A percentile compares a stretch with the other conserved stretches of the same genome.
phyloP scores from a whole-genome alignment of 1,140 invertebrate genomes.

The Coelopa frigida region DNA sequence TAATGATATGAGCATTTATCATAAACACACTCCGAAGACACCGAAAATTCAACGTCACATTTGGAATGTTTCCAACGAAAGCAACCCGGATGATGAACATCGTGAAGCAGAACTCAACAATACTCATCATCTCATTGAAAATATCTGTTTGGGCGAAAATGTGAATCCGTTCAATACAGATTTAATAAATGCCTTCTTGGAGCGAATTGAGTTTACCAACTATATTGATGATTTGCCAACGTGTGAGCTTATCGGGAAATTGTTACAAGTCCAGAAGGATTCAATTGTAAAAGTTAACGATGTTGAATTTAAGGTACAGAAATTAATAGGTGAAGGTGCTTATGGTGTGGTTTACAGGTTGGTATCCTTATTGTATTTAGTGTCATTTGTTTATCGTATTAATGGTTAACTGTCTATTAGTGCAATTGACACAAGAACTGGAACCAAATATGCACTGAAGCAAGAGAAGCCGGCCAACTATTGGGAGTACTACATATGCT shows the following conservation, averaged over 20 bases:
- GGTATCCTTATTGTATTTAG: slow-evolving; percentile 14
- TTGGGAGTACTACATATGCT: slow-evolving; percentile 75
- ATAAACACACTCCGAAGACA: slow-evolving; percentile 28
- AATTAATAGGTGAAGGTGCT: slow-evolving; percentile 66
- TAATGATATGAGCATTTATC: slow-evolving; percentile 33
- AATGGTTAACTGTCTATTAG: slow-evolving; percentile 10
- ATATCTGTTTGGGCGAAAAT: slow-evolving; percentile 18
- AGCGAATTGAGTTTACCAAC: slow-evolving; percentile 48
- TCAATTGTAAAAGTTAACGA: slow-evolving; percentile 46
- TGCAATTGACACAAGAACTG: slow-evolving; percentile 21
- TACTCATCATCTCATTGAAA: slow-evolving; percentile 13
- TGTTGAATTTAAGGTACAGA: slow-evolving; percentile 58
- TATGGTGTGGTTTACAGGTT: slow-evolving; percentile 65
- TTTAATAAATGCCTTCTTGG: slow-evolving; percentile 47
- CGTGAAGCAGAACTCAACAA: slow-evolving; percentile 14
- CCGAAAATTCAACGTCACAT: slow-evolving; percentile 23
- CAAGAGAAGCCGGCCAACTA: slow-evolving; percentile 69
- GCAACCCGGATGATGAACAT: slow-evolving; percentile 10
- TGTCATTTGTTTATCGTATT: neutral
- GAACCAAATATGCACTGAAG: slow-evolving; percentile 59
- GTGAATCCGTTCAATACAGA: slow-evolving; percentile 53
- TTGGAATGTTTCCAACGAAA: slow-evolving; percentile 19
- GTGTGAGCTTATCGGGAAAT: slow-evolving; percentile 27
- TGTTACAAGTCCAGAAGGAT: slow-evolving; percentile 38
- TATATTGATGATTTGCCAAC: slow-evolving; percentile 30